Base-by-base conservation (phyloP, 1,140 invertebrate genomes). In the Bombus picipes region DNA sequence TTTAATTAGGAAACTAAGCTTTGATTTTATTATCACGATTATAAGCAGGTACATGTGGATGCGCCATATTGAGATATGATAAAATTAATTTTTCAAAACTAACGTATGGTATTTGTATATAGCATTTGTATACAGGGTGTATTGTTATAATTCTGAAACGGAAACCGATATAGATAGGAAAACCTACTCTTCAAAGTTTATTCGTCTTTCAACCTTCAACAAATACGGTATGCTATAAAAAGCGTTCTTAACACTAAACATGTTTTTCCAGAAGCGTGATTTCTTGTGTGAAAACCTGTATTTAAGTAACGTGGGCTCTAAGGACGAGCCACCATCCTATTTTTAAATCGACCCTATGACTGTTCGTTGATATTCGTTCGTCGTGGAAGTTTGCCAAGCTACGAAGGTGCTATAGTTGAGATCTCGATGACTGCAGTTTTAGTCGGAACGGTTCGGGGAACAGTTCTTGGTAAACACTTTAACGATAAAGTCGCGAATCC, bases 281-380 rank as follows among this genome's bases (percentile, higher is more conserved):
- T 53, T 80, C 43, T 47, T 53, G 25, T 8, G 25, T 5, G n/a
- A 34, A 70, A 70, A 70, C 32, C 34, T 34, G 65, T 32, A 53
- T 53, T 53, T 53, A 72, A 41, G 39, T 72, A 39, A 80, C 22
- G 62, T 12, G 43, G 9, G 2, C 34, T 53, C 1, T 80, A 80
- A 80, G 66, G 65, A 53, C 78, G 25, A 80, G 4, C 43, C 25
- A 37, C 6, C 68, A 25, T 66, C 78, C 65, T 80, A 80, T 80
- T 80, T 80, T 80, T 80, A 80, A 80, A 70, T 70, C 66, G 43
- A 70, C 43, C 66, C 66, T 80, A 70, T 43, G 13, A 43, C 25
- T 79, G 25, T 47, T n/a, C 78, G 41, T 70, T 53, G 47, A 53
- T 53, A 53, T 53, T 53, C 47, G 28, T 70, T 43, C 25, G 43